phyloP scores from a whole-genome alignment of 2,888 invertebrate genomes.

The Candidula unifasciata region DNA sequence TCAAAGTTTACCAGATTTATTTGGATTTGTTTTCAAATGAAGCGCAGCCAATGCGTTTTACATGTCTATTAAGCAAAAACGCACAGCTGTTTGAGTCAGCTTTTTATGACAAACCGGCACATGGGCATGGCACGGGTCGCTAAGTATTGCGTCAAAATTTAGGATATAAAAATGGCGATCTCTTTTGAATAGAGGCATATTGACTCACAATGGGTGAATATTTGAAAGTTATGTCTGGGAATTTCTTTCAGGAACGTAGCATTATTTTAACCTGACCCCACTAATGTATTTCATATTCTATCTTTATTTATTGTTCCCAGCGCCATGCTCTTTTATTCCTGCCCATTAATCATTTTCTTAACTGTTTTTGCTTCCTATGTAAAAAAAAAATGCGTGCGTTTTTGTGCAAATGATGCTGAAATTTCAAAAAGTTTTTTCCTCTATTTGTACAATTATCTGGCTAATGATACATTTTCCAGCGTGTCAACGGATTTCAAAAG shows the following conservation, averaged over 20 bases:
- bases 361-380: too few relatives aligned
- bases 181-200: not conserved
- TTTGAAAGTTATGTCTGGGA: conserved; percentile 1
- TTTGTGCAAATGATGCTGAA: too few relatives aligned
- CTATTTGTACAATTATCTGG: too few relatives aligned
- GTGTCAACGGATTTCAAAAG: too few relatives aligned
- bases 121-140: conserved; percentile 4
- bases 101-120: not conserved
- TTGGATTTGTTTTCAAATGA: conserved; percentile 41
- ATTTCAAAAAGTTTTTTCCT: too few relatives aligned
- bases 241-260: not conserved
- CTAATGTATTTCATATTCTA: too few relatives aligned
- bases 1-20: conserved; percentile 36
- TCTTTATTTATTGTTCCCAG: too few relatives aligned
- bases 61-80: conserved; percentile 37
- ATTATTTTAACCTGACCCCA: too few relatives aligned
- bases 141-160: not conserved
- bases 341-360: too few relatives aligned
- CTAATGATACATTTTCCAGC: too few relatives aligned
- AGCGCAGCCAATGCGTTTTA: conserved; percentile 29
- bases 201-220: not conserved
- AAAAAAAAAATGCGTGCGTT: too few relatives aligned
- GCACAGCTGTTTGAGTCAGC: not conserved
- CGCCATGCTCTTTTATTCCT: too few relatives aligned
- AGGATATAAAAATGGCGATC: conserved; percentile 8